Evolutionary conservation across 2,113 vertebrate species (phyloP).

Genomic region (Mobula birostris): DNA sequence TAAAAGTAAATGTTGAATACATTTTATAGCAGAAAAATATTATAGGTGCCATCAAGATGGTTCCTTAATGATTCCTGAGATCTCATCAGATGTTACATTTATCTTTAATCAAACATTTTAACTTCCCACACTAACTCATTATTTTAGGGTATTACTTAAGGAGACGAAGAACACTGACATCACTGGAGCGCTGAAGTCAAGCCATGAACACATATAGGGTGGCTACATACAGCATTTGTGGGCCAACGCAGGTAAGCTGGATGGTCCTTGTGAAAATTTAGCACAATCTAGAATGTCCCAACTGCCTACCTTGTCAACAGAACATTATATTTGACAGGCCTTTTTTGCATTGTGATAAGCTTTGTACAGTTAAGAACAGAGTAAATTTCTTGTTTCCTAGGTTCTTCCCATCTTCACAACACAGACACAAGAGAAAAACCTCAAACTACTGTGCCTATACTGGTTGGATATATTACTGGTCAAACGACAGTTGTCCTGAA

Average conservation of each 20-base stretch:
- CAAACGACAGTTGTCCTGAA: neutral
- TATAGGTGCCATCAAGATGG: neutral
- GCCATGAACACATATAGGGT: neutral
- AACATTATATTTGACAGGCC: neutral
- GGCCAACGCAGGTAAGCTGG: neutral
- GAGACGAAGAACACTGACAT: neutral
- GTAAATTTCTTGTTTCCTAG: neutral
- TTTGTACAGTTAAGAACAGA: neutral
- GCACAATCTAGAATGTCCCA: neutral
- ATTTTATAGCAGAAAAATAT: neutral
- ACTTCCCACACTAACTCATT: neutral
- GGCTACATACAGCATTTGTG: neutral
- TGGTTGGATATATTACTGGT: neutral
- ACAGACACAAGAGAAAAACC: neutral
- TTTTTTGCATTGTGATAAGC: neutral
- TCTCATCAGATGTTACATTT: neutral
- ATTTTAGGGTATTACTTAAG: neutral
- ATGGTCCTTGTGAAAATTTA: neutral
- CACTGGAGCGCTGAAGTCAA: neutral
- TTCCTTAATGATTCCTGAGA: neutral
- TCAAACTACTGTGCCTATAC: neutral
- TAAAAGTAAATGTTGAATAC: neutral
- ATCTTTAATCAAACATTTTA: neutral
- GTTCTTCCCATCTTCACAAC: neutral
- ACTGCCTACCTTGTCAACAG: neutral